Conservation (phyloP, 2,797 vertebrate species). For the Acropternis orthonyx region DNA sequence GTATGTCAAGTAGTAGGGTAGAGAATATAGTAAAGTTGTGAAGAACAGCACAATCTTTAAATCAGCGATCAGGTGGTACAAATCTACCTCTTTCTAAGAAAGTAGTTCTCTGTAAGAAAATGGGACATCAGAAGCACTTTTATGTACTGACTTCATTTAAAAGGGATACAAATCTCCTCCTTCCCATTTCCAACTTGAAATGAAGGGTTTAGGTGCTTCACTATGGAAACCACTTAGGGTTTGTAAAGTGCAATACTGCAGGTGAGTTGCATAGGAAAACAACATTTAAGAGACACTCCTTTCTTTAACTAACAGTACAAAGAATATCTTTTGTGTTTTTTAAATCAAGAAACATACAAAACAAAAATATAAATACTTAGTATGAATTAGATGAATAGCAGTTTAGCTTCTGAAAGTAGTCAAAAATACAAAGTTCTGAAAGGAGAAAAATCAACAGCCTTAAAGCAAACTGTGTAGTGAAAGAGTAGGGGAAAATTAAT, state of each 20-base stretch:
- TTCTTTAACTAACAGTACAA: neutral
- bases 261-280: neutral
- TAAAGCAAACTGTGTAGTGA: neutral
- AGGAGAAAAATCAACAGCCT: neutral
- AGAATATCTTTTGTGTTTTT: neutral
- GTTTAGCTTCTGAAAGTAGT: neutral
- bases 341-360: neutral
- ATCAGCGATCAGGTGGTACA: neutral
- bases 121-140: neutral
- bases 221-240: neutral
- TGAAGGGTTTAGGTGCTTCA: neutral
- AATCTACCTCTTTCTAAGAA: neutral
- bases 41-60: neutral
- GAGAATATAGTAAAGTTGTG: neutral
- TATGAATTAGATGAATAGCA: neutral
- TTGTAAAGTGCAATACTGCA: neutral
- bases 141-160: neutral
- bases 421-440: neutral
- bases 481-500: neutral
- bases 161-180: neutral
- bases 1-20: neutral
- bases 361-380: neutral
- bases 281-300: neutral
- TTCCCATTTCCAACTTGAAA: neutral
- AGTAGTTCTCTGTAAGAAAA: neutral